Evolutionary conservation across 2,113 vertebrate genomes (phyloP), one percentile per base, ranked within the genome.

Genomic region (Ochotona princeps): DNA sequence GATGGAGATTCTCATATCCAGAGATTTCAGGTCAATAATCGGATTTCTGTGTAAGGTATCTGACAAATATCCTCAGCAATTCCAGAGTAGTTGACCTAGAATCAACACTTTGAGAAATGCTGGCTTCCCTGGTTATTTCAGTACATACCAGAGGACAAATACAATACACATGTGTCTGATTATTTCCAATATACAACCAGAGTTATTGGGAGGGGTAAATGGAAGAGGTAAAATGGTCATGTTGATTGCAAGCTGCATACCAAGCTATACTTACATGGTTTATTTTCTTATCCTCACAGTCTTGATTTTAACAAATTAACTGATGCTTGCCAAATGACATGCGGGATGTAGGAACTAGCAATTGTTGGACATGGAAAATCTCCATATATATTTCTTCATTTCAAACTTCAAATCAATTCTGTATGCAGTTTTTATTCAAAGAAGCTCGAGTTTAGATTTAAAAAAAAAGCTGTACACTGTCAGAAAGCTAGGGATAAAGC

Each of bases 201-300:
- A 1, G 3, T 30, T 65, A 65, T 2, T 8, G 1, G 11, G 21
- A 75, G 18, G 12, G 20, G 30, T 32, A 30, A 6, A 2, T 0
- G 54, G 15, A 5, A 35, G 5, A 85, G 23, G 11, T 12, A 0
- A 70, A 60, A 66, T 60, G 18, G n/a, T 25, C 35, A 20, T 32
- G 1, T 8, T 92, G 26, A 87, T 38, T 14, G 49, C 6, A 89
- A 75, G 35, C 21, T 65, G 3, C 54, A 20, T 69, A 63, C 54
- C 60, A 65, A 87, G 11, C 26, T 94, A 35, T 14, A 12, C 13
- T 82, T 15, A 57, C 20, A 54, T 73, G 63, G 30, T 91, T 76
- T 83, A 47, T 83, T 92, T 96, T 88, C 73, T 89, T 30, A 91
- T 14, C 6, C 69, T 81, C 75, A 21, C 3, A 67, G 11, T 47